Conservation (phyloP, 2,113 vertebrate species). For the Puffinus mauretanicus region DNA sequence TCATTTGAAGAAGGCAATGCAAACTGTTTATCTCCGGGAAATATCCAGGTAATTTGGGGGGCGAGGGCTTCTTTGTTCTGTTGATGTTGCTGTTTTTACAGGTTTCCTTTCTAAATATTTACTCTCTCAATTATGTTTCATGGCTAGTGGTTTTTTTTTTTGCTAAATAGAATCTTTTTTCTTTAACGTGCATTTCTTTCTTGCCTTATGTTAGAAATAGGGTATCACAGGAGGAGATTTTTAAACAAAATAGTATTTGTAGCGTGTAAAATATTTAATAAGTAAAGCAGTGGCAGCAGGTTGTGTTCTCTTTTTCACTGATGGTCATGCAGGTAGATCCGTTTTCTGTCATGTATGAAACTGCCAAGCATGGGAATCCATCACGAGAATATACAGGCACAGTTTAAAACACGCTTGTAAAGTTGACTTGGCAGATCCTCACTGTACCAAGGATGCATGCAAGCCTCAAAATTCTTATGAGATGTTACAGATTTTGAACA, state of each 20-base stretch:
- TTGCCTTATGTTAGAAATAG: neutral
- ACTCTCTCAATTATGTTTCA: neutral
- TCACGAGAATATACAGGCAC: neutral
- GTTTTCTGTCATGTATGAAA: neutral
- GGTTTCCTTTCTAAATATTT: neutral
- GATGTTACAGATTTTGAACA: neutral
- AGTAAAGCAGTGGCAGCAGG: neutral
- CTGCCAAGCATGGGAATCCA: neutral
- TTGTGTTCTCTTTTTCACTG: neutral
- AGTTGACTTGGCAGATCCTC: neutral
- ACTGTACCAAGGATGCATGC: neutral
- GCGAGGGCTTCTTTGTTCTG: neutral
- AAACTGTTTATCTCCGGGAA: conserved; percentile 95
- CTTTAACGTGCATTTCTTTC: neutral
- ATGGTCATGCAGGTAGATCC: neutral
- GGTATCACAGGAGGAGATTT: neutral
- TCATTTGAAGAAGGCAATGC: conserved; percentile 96
- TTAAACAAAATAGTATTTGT: neutral
- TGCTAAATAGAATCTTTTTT: neutral
- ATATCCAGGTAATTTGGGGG: conserved; percentile 84
- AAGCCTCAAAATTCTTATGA: neutral
- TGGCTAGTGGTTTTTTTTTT: neutral
- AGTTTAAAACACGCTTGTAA: neutral
- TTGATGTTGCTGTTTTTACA: neutral
- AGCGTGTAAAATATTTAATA: neutral